Evolutionary conservation across 1,140 invertebrate genomes (phyloP).

Genomic region (Listronotus bonariensis): DNA sequence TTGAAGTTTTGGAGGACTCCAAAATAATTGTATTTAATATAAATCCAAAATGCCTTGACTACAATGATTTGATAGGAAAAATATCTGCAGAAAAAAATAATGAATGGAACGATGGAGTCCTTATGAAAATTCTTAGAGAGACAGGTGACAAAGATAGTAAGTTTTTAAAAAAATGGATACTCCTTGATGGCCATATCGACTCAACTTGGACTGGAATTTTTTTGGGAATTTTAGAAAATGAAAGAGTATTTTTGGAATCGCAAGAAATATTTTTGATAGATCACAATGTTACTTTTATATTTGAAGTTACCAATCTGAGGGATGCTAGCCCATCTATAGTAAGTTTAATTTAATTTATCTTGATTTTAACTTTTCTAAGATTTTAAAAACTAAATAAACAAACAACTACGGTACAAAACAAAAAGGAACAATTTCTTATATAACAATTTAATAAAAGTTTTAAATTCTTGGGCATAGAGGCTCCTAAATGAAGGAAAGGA

Average conservation of each 20-base stretch:
- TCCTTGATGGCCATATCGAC: conserved; percentile 89
- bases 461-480: too few species aligned
- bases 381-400: too few species aligned
- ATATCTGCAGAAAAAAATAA: conserved; percentile 74
- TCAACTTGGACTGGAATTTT: conserved; percentile 93
- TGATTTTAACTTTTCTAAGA: too few species aligned
- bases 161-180: conserved; percentile 66
- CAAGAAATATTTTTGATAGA: conserved; percentile 81
- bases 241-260: conserved; percentile 74
- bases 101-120: conserved; percentile 88
- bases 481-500: too few species aligned
- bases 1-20: conserved; percentile 7
- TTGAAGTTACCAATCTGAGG: conserved; percentile 87
- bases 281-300: conserved; percentile 83
- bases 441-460: too few species aligned
- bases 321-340: conserved; percentile 88
- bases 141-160: conserved; percentile 69
- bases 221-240: conserved; percentile 82
- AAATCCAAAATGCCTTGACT: conserved; percentile 88
- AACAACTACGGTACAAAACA: too few species aligned
- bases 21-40: conserved; percentile 65
- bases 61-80: conserved; percentile 85
- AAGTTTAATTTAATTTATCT: conserved; percentile 21
- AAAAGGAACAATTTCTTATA: too few species aligned
- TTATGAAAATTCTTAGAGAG: conserved; percentile 71